Evolutionary conservation across 1,140 invertebrate species (phyloP).

Genomic region (Pomacea maculata): DNA sequence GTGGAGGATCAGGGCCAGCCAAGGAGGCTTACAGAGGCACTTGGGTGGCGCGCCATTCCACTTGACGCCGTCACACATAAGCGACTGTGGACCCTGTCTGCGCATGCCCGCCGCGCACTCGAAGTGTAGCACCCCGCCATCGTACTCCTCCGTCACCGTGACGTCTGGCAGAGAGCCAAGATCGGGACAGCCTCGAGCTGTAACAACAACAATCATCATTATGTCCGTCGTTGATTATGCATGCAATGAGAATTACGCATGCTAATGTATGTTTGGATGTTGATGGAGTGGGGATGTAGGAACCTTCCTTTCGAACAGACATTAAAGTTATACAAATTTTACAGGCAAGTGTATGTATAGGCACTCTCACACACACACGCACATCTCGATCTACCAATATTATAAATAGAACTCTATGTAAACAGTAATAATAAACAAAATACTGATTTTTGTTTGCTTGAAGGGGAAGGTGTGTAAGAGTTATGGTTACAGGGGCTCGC

Average conservation of each 20-base stretch:
- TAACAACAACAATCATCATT: background rate
- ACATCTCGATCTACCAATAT: too few relatives aligned
- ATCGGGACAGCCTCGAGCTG: slow-evolving; percentile 25
- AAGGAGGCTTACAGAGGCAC: slow-evolving; percentile 18
- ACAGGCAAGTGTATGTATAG: too few relatives aligned
- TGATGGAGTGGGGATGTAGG: too few relatives aligned
- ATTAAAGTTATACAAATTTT: too few relatives aligned
- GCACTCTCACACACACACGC: too few relatives aligned
- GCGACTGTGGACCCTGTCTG: slow-evolving; percentile 26
- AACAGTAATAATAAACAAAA: background rate
- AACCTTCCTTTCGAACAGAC: too few relatives aligned
- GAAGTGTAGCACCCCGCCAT: slow-evolving; percentile 31
- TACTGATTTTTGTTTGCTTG: background rate
- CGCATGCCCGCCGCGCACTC: slow-evolving; percentile 25
- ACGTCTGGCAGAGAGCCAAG: slow-evolving; percentile 8
- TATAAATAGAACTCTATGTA: too few relatives aligned
- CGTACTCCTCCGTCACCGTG: slow-evolving; percentile 19
- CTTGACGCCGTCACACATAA: slow-evolving; percentile 28
- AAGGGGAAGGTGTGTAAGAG: background rate
- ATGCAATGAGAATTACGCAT: background rate
- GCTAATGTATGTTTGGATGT: too few relatives aligned
- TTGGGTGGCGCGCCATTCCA: slow-evolving; percentile 26
- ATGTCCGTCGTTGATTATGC: too few relatives aligned
- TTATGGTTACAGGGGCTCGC: too few relatives aligned
- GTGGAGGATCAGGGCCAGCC: background rate